Evolutionary conservation across 2,113 vertebrate genomes (phyloP).

Genomic region (Hypocryptadius cinnamomeus): DNA sequence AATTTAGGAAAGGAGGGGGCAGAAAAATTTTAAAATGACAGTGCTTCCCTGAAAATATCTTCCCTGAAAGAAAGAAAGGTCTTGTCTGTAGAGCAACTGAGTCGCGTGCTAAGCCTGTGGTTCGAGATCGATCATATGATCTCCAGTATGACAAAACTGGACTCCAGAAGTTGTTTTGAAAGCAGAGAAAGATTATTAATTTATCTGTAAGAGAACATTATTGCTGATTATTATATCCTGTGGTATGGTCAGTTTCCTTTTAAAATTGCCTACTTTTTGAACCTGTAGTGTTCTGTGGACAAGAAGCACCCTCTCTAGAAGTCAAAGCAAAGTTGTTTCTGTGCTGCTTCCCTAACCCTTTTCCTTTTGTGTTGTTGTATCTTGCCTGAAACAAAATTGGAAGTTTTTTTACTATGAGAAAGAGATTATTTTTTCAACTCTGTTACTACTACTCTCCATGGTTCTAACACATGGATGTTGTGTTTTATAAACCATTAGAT

Average conservation of each 20-base stretch:
- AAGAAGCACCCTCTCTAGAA: not conserved
- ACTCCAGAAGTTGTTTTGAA: not conserved
- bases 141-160: not conserved
- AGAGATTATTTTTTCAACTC: not conserved
- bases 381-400: not conserved
- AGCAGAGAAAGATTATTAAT: not conserved
- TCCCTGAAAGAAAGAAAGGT: not conserved
- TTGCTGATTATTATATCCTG: not conserved
- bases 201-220: not conserved
- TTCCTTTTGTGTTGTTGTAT: not conserved
- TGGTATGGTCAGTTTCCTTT: not conserved
- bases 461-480: not conserved
- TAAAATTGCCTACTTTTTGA: not conserved
- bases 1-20: not conserved
- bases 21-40: not conserved
- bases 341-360: not conserved
- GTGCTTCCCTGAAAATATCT: not conserved
- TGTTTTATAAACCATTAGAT: not conserved
- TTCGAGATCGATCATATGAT: not conserved
- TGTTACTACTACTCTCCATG: not conserved
- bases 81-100: not conserved
- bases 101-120: not conserved
- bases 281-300: not conserved
- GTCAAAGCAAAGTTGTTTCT: not conserved
- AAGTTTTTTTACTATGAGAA: not conserved